Conservation (phyloP, 2,888 invertebrate genomes). For the Noctua janthe region DNA sequence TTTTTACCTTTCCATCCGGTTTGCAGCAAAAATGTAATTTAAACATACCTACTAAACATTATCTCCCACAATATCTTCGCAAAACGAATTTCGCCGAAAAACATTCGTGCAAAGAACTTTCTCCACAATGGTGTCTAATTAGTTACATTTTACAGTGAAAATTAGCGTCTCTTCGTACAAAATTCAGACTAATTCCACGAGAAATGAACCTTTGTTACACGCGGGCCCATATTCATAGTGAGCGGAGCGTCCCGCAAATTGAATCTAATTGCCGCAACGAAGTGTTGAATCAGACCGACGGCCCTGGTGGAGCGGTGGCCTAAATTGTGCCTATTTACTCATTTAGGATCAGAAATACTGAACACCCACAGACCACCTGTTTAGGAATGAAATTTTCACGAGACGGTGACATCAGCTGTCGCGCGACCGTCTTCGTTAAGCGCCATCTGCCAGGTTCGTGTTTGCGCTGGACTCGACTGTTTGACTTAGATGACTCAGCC, state of each 20-base stretch:
- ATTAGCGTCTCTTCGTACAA: conserved; percentile 71
- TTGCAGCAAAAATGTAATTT: conserved; percentile 47
- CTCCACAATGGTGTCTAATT: conserved; percentile 70
- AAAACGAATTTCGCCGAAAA: conserved; percentile 56
- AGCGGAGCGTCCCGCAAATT: conserved; percentile 84
- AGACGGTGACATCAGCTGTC: conserved; percentile 79
- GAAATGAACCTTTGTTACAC: conserved; percentile 85
- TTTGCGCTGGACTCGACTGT: conserved; percentile 59
- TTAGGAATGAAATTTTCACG: conserved; percentile 78
- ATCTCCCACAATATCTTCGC: conserved; percentile 45
- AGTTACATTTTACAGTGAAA: conserved; percentile 70
- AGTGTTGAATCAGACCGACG: conserved; percentile 88
- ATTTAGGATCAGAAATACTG: conserved; percentile 83
- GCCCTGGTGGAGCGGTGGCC: conserved; percentile 79
- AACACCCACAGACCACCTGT: conserved; percentile 87
- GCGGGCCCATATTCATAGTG: conserved; percentile 82
- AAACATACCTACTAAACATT: conserved; percentile 39
- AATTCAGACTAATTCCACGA: conserved; percentile 79
- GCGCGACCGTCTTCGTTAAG: conserved; percentile 50
- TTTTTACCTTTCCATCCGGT: conserved; percentile 17
- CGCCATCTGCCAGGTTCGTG: conserved; percentile 66
- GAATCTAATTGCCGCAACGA: conserved; percentile 89
- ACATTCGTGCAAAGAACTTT: conserved; percentile 66
- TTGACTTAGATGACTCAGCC: conserved; percentile 51
- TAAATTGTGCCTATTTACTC: conserved; percentile 88